phyloP scores from a whole-genome alignment of 2,113 vertebrate genomes.

The Myrmecophaga tridactyla region DNA sequence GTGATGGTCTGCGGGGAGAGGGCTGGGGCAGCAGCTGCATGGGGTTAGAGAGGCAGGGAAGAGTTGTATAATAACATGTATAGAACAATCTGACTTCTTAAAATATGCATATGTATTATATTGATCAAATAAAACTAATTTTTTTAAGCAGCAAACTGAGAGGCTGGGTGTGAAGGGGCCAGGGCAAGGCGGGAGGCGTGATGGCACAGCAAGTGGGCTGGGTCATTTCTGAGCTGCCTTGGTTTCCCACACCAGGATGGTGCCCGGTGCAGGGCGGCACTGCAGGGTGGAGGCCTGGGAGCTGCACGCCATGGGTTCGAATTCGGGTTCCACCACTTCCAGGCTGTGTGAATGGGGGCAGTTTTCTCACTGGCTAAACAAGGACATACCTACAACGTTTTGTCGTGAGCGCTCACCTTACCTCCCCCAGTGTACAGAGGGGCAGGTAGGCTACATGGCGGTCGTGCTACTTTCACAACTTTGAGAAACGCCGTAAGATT shows the following conservation, averaged over 20 bases:
- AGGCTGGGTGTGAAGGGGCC: not conserved
- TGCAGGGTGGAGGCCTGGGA: not conserved
- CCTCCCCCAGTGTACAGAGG: not conserved
- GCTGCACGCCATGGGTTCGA: not conserved
- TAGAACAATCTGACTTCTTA: not conserved
- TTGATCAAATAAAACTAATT: not conserved
- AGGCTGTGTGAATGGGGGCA: not conserved
- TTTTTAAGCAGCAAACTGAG: not conserved
- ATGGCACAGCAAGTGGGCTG: not conserved
- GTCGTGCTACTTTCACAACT: not conserved
- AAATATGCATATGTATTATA: not conserved
- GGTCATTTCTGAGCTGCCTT: not conserved
- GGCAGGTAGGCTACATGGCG: not conserved
- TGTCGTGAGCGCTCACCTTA: too few species aligned
- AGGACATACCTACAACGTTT: not conserved
- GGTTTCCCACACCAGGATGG: not conserved
- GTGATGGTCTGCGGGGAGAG: too few species aligned
- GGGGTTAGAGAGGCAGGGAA: too few species aligned
- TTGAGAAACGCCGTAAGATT: not conserved
- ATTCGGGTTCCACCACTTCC: not conserved
- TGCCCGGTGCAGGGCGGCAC: not conserved
- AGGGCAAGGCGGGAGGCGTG: accelerated
- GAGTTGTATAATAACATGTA: not conserved
- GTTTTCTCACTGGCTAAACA: not conserved
- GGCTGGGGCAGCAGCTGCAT: too few species aligned